Conservation (phyloP, 2,888 invertebrate species). For the Noctua pronuba region DNA sequence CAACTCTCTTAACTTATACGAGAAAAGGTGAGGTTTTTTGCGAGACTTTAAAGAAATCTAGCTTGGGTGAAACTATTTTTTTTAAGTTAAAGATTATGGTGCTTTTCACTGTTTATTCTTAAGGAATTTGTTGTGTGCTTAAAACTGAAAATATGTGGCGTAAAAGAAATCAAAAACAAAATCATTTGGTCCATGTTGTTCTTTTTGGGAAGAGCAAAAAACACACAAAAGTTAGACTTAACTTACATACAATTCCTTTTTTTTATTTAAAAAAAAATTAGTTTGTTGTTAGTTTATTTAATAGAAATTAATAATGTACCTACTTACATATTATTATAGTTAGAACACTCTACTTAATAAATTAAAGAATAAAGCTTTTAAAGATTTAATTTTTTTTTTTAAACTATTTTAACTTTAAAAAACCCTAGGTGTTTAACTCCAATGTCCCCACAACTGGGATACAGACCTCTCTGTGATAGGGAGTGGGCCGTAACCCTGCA, state of each 20-base stretch:
- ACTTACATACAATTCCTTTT: no score
- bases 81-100: neutral
- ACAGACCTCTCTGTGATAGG: neutral
- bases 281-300: no score
- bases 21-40: constrained; percentile 34
- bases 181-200: neutral
- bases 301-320: no score
- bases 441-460: neutral
- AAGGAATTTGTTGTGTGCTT: neutral
- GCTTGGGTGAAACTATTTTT: constrained; percentile 10
- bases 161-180: neutral
- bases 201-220: neutral
- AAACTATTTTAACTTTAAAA: no score
- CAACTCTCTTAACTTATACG: constrained; percentile 46
- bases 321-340: no score
- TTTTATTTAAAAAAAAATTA: no score
- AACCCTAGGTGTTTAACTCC: neutral
- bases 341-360: no score
- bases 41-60: constrained; percentile 26
- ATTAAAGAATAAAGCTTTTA: no score
- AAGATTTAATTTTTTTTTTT: no score
- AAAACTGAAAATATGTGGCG: neutral
- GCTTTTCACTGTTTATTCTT: neutral
- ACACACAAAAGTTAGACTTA: neutral
- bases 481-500: neutral